Base-by-base conservation (phyloP, 2,113 vertebrate species). In the Xiphophorus maculatus region DNA sequence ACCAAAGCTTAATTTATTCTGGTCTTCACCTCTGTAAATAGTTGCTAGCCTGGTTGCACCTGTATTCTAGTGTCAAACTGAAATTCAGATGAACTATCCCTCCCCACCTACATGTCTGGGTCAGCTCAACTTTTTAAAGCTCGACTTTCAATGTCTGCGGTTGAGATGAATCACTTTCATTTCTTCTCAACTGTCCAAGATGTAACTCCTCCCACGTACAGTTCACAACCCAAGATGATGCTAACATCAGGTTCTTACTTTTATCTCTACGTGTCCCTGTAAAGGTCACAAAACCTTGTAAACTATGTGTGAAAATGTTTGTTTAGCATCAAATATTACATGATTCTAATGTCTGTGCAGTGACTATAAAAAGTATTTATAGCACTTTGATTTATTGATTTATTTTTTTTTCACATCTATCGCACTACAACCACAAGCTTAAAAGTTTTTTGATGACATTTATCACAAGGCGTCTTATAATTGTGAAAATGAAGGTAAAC, bases 41-140 rank as follows among this genome's bases (percentile, higher is more conserved):
- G n/a, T 69, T 8, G 35, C 30, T 4, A 29, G 30, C 69, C 1
- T 66, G 17, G 29, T 51, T 27, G 17, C 30, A 69, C 33, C 62
- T 66, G 69, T 51, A 28, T 48, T 40, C 48, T 32, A 12, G 2
- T 61, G 51, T 83, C 72, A 86, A 33, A 88, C 27, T 74, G 68
- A 84, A 61, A 81, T 70, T 81, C 69, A 86, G 73, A 77, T 73
- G 32, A 33, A 12, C 14, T 61, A n/a, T 66, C 54, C 51, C 33
- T 80, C 71, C 63, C 84, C 85, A 69, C 89, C 89, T 69, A 87
- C 88, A 63, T 5, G 82, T 91, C 89, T 90, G 77, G 48, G 61
- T 66, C 6, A 3, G 54, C 44, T 90, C 73, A 85, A 67, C 77
- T 60, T 74, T 67, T 2, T n/a, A 58, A 25, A 13, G 48, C 14